Conservation (phyloP, 2,888 invertebrate species). For the Geotrupes spiniger region DNA sequence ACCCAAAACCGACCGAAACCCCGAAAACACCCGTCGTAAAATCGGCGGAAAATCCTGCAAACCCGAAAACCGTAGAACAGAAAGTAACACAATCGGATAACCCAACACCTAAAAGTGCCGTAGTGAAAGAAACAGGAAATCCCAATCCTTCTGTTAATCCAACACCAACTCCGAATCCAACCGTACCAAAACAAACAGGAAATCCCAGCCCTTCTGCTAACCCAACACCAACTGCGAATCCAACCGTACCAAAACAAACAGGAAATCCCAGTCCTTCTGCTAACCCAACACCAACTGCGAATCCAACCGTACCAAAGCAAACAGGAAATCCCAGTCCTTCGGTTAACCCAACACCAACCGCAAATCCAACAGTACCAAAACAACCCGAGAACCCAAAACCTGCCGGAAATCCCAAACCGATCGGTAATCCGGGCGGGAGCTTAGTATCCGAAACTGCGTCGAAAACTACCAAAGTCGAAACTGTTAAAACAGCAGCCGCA, state of each 20-base stretch:
- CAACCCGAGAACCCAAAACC: constrained; percentile 7
- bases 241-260: constrained; percentile 11
- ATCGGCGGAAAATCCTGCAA: constrained; percentile 7
- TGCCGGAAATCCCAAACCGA: neutral
- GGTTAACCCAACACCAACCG: constrained; percentile 11
- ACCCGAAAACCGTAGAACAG: constrained; percentile 10
- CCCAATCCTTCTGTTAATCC: neutral
- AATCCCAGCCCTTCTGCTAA: neutral
- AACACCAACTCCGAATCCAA: neutral
- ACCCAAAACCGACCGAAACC: constrained; percentile 24
- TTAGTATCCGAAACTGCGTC: too few species aligned
- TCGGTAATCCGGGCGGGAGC: constrained; percentile 1
- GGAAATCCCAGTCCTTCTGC: constrained; percentile 11
- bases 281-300: constrained; percentile 11
- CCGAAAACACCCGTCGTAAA: constrained; percentile 24
- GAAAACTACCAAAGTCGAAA: constrained; percentile 2
- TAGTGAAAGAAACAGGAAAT: too few species aligned
- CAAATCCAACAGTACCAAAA: constrained; percentile 17
- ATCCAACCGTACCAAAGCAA: constrained; percentile 17
- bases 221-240: neutral
- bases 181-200: constrained; percentile 12
- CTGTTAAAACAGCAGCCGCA: neutral
- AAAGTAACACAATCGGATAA: constrained; percentile 36
- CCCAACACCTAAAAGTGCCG: too few species aligned
- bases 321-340: constrained; percentile 8